Percentiles rank a stretch among this genome's conserved stretches.
These are phyloP conservation scores for Peromyscus maniculatus DNA, from an alignment of 2,113 vertebrate species.

Conservation along the genomic window DNA sequence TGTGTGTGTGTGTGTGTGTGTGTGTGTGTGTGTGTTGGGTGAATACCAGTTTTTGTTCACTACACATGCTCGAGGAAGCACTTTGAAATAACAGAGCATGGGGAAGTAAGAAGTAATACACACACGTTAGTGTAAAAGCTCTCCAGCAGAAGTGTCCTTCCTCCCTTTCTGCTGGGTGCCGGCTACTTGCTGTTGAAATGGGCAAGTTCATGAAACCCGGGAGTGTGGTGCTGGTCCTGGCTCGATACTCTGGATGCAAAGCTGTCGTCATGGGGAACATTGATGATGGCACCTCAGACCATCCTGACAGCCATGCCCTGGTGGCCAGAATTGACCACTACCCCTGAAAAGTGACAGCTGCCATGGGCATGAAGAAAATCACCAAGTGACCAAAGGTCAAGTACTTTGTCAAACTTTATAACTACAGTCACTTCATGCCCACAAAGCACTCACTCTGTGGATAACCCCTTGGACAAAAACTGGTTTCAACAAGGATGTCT, in stretches of 20 bases:
- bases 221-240: background rate
- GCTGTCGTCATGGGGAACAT: background rate
- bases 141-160: background rate
- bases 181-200: background rate
- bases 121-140: background rate
- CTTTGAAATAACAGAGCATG: slow-evolving; percentile 1
- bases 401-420: background rate
- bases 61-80: slow-evolving; percentile 17
- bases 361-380: background rate
- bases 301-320: background rate
- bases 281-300: background rate
- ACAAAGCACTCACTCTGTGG: background rate
- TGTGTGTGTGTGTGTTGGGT: background rate
- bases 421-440: background rate
- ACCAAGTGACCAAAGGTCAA: background rate
- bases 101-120: background rate
- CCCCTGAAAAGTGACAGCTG: background rate
- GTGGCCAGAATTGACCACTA: background rate
- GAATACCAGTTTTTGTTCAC: slow-evolving; percentile 23
- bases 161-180: background rate
- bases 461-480: background rate
- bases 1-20: background rate
- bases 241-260: background rate
- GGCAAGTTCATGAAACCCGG: background rate
- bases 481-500: background rate